Conservation (phyloP, 2,113 vertebrate species). For the Austrofundulus limnaeus region DNA sequence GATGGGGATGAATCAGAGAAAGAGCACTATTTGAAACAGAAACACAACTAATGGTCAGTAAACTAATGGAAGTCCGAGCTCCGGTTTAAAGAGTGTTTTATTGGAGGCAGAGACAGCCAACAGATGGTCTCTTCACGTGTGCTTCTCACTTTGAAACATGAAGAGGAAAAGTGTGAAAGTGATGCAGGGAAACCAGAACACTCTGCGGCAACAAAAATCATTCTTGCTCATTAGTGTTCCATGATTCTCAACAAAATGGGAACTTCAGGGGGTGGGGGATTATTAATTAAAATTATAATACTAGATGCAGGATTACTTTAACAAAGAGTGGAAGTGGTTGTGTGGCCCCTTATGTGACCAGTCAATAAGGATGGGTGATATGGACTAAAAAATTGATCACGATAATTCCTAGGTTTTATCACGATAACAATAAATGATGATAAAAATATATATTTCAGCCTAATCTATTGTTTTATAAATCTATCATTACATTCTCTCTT, state of each 20-base stretch:
- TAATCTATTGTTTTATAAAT: too few relatives aligned
- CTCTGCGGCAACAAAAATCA: not conserved
- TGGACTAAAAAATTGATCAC: too few relatives aligned
- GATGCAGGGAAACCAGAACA: not conserved
- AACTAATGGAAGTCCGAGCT: not conserved
- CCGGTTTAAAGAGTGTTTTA: not conserved
- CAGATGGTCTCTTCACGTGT: conserved; percentile 14
- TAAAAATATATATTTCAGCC: too few relatives aligned
- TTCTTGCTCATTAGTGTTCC: not conserved
- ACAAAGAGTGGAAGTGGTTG: not conserved
- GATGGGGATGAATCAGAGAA: not conserved
- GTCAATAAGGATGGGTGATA: too few relatives aligned
- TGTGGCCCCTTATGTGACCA: not conserved
- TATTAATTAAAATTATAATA: too few relatives aligned
- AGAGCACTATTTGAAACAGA: not conserved
- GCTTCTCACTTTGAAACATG: conserved; percentile 10
- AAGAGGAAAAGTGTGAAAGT: not conserved
- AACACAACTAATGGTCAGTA: not conserved
- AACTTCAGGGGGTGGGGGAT: too few relatives aligned
- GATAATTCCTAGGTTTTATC: too few relatives aligned
- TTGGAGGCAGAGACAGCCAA: not conserved
- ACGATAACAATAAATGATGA: too few relatives aligned
- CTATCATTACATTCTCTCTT: too few relatives aligned
- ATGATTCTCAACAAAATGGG: not conserved
- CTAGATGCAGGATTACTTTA: too few relatives aligned